Conservation (phyloP, 2,888 invertebrate genomes). For the Leptinotarsa peninsularis region DNA sequence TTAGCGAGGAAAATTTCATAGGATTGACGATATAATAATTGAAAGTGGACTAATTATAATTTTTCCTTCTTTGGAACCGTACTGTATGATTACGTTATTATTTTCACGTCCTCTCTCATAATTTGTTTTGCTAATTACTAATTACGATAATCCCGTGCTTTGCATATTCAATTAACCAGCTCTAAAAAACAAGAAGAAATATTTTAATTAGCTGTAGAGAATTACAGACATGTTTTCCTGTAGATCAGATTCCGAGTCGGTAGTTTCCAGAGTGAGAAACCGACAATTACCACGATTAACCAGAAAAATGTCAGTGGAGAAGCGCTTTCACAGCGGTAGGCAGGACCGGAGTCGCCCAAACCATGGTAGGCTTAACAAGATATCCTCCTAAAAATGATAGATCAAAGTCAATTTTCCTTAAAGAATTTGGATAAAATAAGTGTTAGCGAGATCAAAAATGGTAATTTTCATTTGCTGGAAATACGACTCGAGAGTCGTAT, state of each 20-base stretch:
- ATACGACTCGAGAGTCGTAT: too few species aligned
- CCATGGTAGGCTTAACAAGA: background rate
- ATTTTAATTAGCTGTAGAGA: slow-evolving; percentile 11
- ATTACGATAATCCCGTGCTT: slow-evolving; percentile 8
- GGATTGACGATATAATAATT: background rate
- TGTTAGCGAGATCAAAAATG: too few species aligned
- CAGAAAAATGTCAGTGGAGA: background rate
- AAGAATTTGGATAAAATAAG: too few species aligned
- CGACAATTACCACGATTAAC: slow-evolving; percentile 13
- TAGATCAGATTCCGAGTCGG: background rate
- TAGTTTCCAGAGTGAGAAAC: background rate
- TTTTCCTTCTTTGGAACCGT: background rate
- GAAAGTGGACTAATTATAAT: background rate
- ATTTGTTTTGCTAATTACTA: slow-evolving; percentile 4
- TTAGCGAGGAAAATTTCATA: background rate
- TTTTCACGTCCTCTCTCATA: background rate
- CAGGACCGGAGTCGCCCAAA: background rate
- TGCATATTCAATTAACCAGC: slow-evolving; percentile 5
- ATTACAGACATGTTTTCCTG: slow-evolving; percentile 8
- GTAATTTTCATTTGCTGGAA: too few species aligned
- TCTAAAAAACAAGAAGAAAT: slow-evolving; percentile 2
- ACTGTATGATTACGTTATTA: background rate
- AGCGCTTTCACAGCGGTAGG: background rate
- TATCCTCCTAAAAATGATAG: too few species aligned
- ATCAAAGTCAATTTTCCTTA: too few species aligned